phyloP scores from a whole-genome alignment of 2,797 vertebrate species.

The Poecilia wingei region DNA sequence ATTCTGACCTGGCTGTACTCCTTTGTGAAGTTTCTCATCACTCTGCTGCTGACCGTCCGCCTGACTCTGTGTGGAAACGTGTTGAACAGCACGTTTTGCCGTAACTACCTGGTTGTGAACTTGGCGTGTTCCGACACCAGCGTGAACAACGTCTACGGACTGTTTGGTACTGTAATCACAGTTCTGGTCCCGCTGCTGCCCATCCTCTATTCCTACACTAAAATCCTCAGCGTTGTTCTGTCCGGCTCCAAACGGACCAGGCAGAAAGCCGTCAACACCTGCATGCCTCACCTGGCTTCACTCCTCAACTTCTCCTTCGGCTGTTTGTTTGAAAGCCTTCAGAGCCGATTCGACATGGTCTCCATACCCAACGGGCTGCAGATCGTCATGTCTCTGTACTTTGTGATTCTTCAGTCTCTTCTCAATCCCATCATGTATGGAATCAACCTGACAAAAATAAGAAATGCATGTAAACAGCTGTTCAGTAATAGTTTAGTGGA shows the following conservation, averaged over 20 bases:
- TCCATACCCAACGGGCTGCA: not conserved
- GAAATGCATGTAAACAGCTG: not conserved
- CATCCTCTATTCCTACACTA: conserved; percentile 49
- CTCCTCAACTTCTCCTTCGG: conserved; percentile 42
- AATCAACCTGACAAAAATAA: not conserved
- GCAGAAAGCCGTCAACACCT: conserved; percentile 46
- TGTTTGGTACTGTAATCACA: not conserved
- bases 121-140: conserved; percentile 2
- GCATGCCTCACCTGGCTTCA: conserved; percentile 49
- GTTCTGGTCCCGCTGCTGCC: not conserved
- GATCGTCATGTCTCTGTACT: conserved; percentile 3
- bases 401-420: conserved; percentile 10
- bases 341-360: not conserved
- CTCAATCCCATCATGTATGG: conserved; percentile 14
- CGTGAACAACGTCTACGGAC: conserved; percentile 13
- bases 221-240: conserved; percentile 42
- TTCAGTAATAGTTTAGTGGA: not conserved
- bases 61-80: conserved; percentile 5
- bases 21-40: not conserved
- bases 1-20: not conserved
- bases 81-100: not conserved
- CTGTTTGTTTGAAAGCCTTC: conserved; percentile 6
- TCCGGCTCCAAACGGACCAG: conserved; percentile 28
- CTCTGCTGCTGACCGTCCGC: not conserved
- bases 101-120: conserved; percentile 1